These are phyloP conservation scores for Montipora foliosa DNA, from an alignment of 64 coral and sea anemone species.

Conservation along the genomic window DNA sequence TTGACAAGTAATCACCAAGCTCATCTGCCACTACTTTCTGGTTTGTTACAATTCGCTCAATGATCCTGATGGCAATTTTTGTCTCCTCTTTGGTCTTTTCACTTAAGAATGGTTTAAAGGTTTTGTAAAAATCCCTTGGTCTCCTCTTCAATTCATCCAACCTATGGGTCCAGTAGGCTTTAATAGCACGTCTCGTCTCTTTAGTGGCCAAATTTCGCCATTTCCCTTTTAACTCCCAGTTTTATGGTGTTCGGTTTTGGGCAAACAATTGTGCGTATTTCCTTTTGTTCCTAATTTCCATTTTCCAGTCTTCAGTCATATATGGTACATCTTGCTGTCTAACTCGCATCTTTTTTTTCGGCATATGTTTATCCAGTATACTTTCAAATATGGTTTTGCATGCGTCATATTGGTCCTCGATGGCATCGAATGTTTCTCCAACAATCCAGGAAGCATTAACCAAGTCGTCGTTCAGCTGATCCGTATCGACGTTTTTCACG, in stretches of 20 bases:
- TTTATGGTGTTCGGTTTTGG: neutral
- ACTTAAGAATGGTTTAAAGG: slow-evolving; percentile 25
- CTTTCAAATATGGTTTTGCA: no score
- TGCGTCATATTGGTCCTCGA: no score
- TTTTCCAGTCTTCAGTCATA: neutral
- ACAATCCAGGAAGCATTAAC: neutral
- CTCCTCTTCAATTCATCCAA: neutral
- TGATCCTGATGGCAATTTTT: neutral
- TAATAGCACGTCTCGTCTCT: slow-evolving; percentile 7
- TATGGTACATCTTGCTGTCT: no score
- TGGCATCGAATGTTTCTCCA: no score
- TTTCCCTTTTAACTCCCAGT: neutral
- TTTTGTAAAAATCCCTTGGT: slow-evolving; percentile 24
- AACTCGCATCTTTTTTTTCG: no score
- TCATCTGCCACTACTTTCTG: no score
- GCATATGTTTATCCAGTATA: no score
- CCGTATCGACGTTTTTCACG: neutral
- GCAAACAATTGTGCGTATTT: slow-evolving; percentile 13
- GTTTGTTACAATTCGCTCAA: no score
- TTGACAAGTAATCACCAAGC: no score
- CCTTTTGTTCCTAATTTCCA: neutral
- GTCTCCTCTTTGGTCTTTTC: neutral
- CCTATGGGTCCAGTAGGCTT: neutral
- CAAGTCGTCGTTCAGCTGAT: neutral
- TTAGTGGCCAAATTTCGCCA: slow-evolving; percentile 12